phyloP scores from a whole-genome alignment of 2,888 invertebrate species.

The Cyclophora punctaria region DNA sequence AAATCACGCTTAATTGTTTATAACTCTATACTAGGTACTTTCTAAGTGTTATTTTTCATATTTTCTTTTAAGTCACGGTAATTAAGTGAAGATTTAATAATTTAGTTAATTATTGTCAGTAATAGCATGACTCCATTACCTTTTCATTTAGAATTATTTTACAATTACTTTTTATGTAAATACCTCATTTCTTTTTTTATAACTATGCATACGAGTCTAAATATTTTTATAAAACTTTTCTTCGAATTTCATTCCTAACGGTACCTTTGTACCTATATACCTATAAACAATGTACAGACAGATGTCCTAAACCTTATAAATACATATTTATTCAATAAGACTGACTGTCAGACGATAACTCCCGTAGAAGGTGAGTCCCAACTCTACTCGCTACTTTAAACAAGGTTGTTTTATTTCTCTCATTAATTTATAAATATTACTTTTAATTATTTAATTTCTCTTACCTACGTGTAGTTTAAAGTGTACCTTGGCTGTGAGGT shows the following conservation, averaged over 20 bases:
- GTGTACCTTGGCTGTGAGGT: conserved; percentile 57
- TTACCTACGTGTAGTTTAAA: conserved; percentile 20
- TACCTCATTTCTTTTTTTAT: no score
- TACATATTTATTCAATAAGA: conserved; percentile 45
- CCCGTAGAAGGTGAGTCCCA: conserved; percentile 27
- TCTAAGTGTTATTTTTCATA: conserved; percentile 9
- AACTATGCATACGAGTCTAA: no score
- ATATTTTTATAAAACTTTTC: no score
- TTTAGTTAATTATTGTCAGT: no score
- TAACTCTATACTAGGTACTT: not conserved
- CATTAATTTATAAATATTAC: conserved; percentile 21
- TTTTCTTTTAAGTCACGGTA: not conserved
- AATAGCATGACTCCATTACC: no score
- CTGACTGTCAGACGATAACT: conserved; percentile 48
- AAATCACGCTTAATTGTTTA: conserved; percentile 30
- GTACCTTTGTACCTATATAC: no score
- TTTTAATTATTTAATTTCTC: conserved; percentile 15
- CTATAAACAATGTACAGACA: no score
- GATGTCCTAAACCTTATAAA: no score
- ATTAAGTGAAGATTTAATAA: no score
- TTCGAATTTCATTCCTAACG: no score
- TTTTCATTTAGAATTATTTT: no score
- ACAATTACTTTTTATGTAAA: no score
- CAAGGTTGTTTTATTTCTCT: conserved; percentile 32
- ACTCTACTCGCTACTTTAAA: conserved; percentile 27